Base-by-base conservation (phyloP, 2,797 vertebrate species). In the Urosaurus nigricauda region DNA sequence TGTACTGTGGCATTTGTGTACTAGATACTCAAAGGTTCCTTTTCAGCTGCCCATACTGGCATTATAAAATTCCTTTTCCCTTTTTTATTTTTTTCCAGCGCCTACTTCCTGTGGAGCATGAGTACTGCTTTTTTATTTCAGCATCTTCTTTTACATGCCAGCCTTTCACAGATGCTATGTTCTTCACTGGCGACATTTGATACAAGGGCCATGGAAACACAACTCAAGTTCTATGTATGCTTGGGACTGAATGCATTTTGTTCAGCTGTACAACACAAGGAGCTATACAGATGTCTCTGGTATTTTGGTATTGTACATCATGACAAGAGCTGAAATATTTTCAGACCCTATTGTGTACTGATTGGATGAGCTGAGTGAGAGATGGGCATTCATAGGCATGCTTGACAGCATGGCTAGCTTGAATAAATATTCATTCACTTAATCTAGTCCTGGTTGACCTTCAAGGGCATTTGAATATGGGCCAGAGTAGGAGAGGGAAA, bases 21-120 rank as follows among this genome's bases (percentile, higher is more conserved):
- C 40, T 83, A 86, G 91, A 93, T 91, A 87, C 92, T 92, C 83
- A 73, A 94, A 94, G 93, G 88, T 79, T 89, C 91, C 87, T 90
- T 93, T 87, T 37, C 3, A 1, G 0, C 92, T 91, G 92, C 85
- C 91, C 37, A 0, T 86, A 65, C 86, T 86, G 88, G 86, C 92
- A 90, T 78, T 92, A 90, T 86, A 92, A 86, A 83, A 88, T 2
- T 1, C 68, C 17, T 47, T 85, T 73, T 91, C 88, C 87, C 74
- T 82, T 73, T 83, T 91, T 87, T 29, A 32, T 77, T 60, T 77
- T 63, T 7, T 1, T 12, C 35, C 75, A 79, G 19, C 26, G 32
- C 60, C 60, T 79, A 37, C 63, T 6, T 86, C 43, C 43, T 68
- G 51, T 53, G 43, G 16, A 26, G 43, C 16, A 7, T 26, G 6